Base-by-base conservation (phyloP, 1,140 invertebrate species). In the Drosophila ananassae region DNA sequence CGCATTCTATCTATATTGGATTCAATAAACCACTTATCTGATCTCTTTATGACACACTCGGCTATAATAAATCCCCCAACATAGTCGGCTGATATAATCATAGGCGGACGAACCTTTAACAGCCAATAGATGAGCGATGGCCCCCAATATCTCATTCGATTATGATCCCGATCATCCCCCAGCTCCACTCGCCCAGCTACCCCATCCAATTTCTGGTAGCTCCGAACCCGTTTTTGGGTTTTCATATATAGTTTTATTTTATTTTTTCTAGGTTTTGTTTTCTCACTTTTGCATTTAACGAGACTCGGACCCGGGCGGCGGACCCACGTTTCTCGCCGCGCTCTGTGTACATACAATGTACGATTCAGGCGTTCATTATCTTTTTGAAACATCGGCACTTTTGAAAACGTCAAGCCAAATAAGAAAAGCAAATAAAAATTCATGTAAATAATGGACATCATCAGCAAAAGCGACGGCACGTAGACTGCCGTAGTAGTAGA, bases 391-490 rank as follows among this genome's bases (percentile, higher is more conserved):
- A 89, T 89, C 83, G 83, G 83, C 83, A 89, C 83, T 89, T 89
- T 89, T 89, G 83, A 89, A 76, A 89, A 89, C 79, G 84, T 77
- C 79, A 89, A 87, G 76, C 79, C 84, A 89, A 89, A 89, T 89
- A 89, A 89, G 84, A 83, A 89, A 89, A 89, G 83, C 84, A 89
- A 89, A 89, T 89, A 89, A 89, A 69, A 89, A 89, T 89, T 71
- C 79, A 89, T 89, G 83, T 89, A 89, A 89, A 89, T 89, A 89
- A 89, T 89, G 83, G 83, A 89, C 83, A 85, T 87, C 81, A 87
- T 87, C 81, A 87, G 81, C 82, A 85, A 75, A 67, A 75, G 73
- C 71, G 60, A 77, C 67, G 67, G 79, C 79, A 89, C 73, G 81
- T 85, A 77, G 83, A 72, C 78, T 52, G 66, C 78, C 76, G 47